Evolutionary conservation across 1,140 invertebrate genomes (phyloP).

Genomic region (Solenopsis invicta): DNA sequence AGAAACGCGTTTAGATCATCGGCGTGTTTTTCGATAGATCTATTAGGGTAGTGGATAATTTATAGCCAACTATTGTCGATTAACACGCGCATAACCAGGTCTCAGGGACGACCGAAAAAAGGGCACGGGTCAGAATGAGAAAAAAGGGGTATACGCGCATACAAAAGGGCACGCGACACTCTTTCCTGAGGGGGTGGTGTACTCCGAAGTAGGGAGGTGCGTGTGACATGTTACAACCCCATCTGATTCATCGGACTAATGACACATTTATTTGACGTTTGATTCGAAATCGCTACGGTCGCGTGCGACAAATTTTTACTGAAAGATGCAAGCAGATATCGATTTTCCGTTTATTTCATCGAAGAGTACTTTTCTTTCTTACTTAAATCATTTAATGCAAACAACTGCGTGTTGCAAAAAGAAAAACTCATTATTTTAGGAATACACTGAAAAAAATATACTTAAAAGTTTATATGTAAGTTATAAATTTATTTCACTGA

Average conservation of each 20-base stretch:
- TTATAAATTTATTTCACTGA: too few relatives aligned
- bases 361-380: not conserved
- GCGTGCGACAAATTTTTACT: constrained; percentile 45
- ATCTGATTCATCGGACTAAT: constrained; percentile 85
- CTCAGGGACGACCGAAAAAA: constrained; percentile 63
- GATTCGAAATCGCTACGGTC: constrained; percentile 50
- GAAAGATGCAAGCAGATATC: constrained; percentile 32
- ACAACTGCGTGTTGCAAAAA: not conserved
- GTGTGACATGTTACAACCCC: constrained; percentile 76
- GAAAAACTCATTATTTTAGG: not conserved
- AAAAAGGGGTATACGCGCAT: constrained; percentile 75
- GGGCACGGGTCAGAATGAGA: constrained; percentile 60
- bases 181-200: constrained; percentile 80
- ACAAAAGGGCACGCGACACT: constrained; percentile 86
- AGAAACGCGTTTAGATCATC: constrained; percentile 42
- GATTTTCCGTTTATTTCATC: constrained; percentile 18
- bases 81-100: constrained; percentile 83
- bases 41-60: constrained; percentile 86
- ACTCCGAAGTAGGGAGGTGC: constrained; percentile 58
- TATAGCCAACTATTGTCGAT: constrained; percentile 86
- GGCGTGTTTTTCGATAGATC: constrained; percentile 79
- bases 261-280: constrained; percentile 83
- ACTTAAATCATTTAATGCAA: not conserved
- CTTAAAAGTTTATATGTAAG: too few relatives aligned
- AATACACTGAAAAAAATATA: not conserved